These are phyloP conservation scores for Eristalinus aeneus DNA, from an alignment of 2,888 invertebrate genomes.

Conservation along the genomic window DNA sequence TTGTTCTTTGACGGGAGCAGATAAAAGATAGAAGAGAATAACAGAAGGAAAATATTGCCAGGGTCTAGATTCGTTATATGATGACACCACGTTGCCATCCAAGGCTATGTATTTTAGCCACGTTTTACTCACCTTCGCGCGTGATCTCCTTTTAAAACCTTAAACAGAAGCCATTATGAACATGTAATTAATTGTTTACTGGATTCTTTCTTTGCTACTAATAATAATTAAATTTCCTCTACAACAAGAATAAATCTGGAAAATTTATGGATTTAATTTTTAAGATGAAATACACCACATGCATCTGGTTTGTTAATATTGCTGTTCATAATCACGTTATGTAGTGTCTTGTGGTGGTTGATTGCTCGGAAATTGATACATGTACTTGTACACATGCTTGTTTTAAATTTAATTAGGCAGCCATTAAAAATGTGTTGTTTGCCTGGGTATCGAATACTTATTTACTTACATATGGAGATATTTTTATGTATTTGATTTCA, in stretches of 20 bases:
- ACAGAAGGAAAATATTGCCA: conserved; percentile 25
- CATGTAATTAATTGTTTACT: conserved; percentile 67
- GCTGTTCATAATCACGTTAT: conserved; percentile 21
- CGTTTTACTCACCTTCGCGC: conserved; percentile 20
- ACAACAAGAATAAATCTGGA: conserved; percentile 47
- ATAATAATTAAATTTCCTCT: conserved; percentile 62
- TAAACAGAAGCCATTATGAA: conserved; percentile 54
- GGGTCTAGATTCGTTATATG: conserved; percentile 30
- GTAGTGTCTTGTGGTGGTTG: conserved; percentile 1
- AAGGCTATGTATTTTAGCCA: not conserved
- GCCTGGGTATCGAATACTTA: too few relatives aligned
- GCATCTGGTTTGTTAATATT: conserved; percentile 36
- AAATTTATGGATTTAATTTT: conserved; percentile 49
- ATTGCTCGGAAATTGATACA: not conserved
- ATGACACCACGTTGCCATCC: conserved; percentile 23
- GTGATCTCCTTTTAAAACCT: conserved; percentile 10
- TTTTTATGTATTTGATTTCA: too few relatives aligned
- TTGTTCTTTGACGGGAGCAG: not conserved
- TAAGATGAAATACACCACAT: conserved; percentile 41
- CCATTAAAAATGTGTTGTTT: not conserved
- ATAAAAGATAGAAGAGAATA: conserved; percentile 7
- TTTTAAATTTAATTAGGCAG: conserved; percentile 9
- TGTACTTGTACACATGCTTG: conserved; percentile 2
- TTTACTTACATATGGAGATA: too few relatives aligned
- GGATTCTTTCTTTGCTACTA: conserved; percentile 57